Evolutionary conservation across 2,797 vertebrate genomes (phyloP), one percentile per base, ranked within the genome.

Genomic region (Melopsittacus undulatus): DNA sequence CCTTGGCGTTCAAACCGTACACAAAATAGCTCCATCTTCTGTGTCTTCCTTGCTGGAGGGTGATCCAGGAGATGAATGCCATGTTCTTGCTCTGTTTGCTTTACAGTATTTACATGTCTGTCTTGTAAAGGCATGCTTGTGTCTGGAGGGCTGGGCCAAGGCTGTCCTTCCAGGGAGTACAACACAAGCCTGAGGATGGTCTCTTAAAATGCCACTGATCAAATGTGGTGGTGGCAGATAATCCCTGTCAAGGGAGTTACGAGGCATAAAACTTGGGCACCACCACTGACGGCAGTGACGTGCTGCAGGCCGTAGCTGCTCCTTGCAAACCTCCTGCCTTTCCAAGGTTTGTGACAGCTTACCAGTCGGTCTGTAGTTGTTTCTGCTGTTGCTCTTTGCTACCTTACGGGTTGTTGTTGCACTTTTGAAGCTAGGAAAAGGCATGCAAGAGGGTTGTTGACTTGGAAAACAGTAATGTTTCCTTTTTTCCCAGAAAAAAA

Each of bases 301-400:
- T 88, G 95, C 92, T 95, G 79, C 34, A 87, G 84, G 84, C 66
- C 9, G 83, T 51, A 92, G 77, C 78, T 83, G 4, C 88, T 95
- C 54, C 83, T 94, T 85, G 75, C 93, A 94, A 90, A 85, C 45
- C 91, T 96, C 95, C 64, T 93, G 89, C 92, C 92, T 97, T 97
- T 96, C 93, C 95, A 64, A 90, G 62, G 70, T 74, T 87, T 70
- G 20, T 78, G 74, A 86, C 83, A 91, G 67, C 45, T 62, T 54
- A 23, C 85, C 80, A 62, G 80, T 83, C 19, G 5, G 84, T 87
- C 85, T 93, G 26, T 67, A 82, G 54, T 63, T 24, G 2, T 29
- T 81, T 74, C 42, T 92, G 94, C 83, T 94, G 38, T 54, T 95
- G 20, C 26, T 86, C 10, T 54, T 21, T 75, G 57, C 51, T 32